Base-by-base conservation (phyloP, 2,888 invertebrate genomes). In the Drosophila multiciliata region DNA sequence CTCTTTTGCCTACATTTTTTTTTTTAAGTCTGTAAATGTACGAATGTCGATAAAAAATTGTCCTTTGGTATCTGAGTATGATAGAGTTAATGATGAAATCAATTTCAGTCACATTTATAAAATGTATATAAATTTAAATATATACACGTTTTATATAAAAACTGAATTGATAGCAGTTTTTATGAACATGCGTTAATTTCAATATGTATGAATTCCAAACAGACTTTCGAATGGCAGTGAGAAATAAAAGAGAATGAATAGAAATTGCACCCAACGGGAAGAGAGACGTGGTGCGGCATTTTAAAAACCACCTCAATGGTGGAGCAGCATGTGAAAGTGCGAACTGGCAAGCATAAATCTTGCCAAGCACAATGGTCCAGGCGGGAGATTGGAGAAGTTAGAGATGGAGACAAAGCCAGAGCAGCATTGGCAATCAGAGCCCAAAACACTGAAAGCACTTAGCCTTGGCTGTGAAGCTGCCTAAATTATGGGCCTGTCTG, bases 401-500 rank as follows among this genome's bases (percentile, higher is more conserved):
- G 49, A 65, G 64, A 26, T 62, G 75, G 62, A 66, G 62, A 58
- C 71, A 75, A 57, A 66, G 69, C 69, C 50, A 29, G 33, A 12
- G 67, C 15, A 66, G 58, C 59, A 49, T 57, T 55, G 32, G 59
- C 48, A 66, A 70, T 66, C 59, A 75, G 23, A 58, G 53, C 54
- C 73, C 70, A 72, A 72, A 76, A 85, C 76, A 80, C 74, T 68
- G 68, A 65, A 87, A 85, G 81, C 87, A 85, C 85, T 85, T 85
- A 87, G 83, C 85, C 53, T 67, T 69, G 73, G 45, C 68, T 66
- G 36, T 62, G 68, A 40, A 81, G 74, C 74, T 75, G 71, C 77
- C 82, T 87, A 85, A 85, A 87, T 85, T 85, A 85, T 87, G 88
- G 83, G 70, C 70, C 62, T 75, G 73, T 71, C 78, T 83, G 78